Evolutionary conservation across 2,888 invertebrate genomes (phyloP), one percentile per base, ranked within the genome.

Genomic region (Polyommatus iphigenia): DNA sequence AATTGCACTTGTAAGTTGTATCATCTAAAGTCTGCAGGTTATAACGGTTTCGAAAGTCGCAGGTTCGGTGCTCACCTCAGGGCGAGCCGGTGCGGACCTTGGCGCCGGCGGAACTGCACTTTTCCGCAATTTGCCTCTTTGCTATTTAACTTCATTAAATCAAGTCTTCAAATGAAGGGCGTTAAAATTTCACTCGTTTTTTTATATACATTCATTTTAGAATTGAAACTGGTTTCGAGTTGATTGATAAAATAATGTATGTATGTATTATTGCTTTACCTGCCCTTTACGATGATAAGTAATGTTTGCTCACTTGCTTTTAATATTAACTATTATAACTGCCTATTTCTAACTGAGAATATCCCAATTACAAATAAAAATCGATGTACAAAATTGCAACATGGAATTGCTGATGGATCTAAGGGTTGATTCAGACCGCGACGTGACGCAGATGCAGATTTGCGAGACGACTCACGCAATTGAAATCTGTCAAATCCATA

Each of bases 11-110:
- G 67, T 67, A 67, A n/a, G 1, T 24, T 2, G 24, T 24, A 24
- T 67, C 67, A 67, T 67, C 67, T 67, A 67, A 67, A 67, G 67
- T 71, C n/a, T 71, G 15, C 32, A 72, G 41, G 24, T 6, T 50
- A 18, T 50, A 75, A 75, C 54, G 8, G 75, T 50, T 29, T 73
- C 41, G 41, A 50, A 24, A 87, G 87, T 86, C 84, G 85, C 86
- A 85, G 82, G 85, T 84, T 84, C 84, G 84, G 82, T 82, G 84
- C 85, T 92, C 93, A 92, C 86, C 86, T 92, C 93, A 92, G 86
- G 92, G 92, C 87, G 84, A 93, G 86, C 92, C 86, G 87, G 89
- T 92, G 85, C 83, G 86, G 89, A 90, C 93, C 93, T 93, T 93
- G 91, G 87, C 82, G 84, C 84, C 80, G 81, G 87, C 90, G 90